Base-by-base conservation (phyloP, 2,888 invertebrate genomes). In the Anodontia alba region DNA sequence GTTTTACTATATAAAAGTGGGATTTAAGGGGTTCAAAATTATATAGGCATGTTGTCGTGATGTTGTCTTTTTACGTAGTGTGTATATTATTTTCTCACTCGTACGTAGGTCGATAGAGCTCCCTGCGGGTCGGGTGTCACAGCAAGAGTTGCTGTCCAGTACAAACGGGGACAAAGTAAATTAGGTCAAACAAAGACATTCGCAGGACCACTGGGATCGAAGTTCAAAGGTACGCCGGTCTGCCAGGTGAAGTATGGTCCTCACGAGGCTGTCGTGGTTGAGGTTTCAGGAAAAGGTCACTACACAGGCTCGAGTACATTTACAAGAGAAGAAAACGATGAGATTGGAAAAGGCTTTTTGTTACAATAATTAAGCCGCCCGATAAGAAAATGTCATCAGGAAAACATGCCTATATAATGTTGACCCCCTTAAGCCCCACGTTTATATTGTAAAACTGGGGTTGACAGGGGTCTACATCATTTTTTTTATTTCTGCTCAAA, bases 81-180 rank as follows among this genome's bases (percentile, higher is more conserved):
- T n/a, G n/a, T n/a, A n/a, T n/a, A n/a, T n/a, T n/a, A n/a, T 10
- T 3, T 49, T 10, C 54, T 49, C 36, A 46, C 36, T 54, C 0
- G 20, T n/a, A 15, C 23, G 8, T 43, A 93, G 92, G 94, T 94
- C 17, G 94, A 95, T 81, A 89, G 95, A n/a, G 91, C 93, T 36
- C 94, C 95, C 0, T 91, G 92, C 57, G 95, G 95, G 2, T 95
- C 95, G 0, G 95, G 94, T 12, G 91, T 92, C 0, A 92, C 94
- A 3, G 94, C 94, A 31, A 86, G 94, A 51, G 87, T 94, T 5
- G 94, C 94, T 26, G 87, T 92, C 8, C 93, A 93, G 85, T 90
- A 88, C 71, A 78, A 80, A 29, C 91, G 88, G 68, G 88, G 90
- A 5, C 81, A 84, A 46, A 88, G 94, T 17, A 51, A 76, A 5